A percentile compares a stretch with the other conserved stretches of the same genome.
phyloP scores from a whole-genome alignment of 1,140 invertebrate genomes.

The Cylas formicarius region DNA sequence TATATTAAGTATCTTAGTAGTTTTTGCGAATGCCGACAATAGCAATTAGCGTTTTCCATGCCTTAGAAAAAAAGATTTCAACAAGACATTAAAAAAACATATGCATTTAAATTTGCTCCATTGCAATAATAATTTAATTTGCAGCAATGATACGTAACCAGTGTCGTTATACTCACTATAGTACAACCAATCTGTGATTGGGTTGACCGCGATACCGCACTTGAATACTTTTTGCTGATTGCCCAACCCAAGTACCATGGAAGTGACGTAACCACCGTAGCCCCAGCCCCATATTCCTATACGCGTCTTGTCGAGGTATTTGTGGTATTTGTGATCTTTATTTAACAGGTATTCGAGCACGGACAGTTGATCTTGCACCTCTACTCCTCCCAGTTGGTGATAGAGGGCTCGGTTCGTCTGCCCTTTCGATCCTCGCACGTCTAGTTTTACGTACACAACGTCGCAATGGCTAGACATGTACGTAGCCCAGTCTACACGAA shows the following conservation, averaged over 20 bases:
- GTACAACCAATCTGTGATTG: constrained; percentile 90
- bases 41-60: no score
- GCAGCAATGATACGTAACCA: neutral
- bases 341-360: constrained; percentile 77
- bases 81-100: no score
- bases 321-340: constrained; percentile 47
- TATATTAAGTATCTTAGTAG: no score
- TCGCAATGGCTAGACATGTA: constrained; percentile 89
- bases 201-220: constrained; percentile 88
- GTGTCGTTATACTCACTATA: constrained; percentile 66
- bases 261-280: constrained; percentile 89
- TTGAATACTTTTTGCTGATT: constrained; percentile 79
- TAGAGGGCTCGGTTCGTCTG: constrained; percentile 73
- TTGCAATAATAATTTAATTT: neutral
- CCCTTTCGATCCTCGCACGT: constrained; percentile 77
- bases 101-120: no score
- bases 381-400: constrained; percentile 71
- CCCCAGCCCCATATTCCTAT: constrained; percentile 95
- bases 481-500: constrained; percentile 81
- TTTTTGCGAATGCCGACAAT: no score
- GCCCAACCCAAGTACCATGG: constrained; percentile 80
- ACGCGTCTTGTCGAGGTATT: constrained; percentile 77
- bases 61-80: no score
- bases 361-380: constrained; percentile 46
- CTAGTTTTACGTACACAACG: constrained; percentile 81